phyloP scores from a whole-genome alignment of 2,797 vertebrate genomes.

The Lindbergichthys nudifrons region DNA sequence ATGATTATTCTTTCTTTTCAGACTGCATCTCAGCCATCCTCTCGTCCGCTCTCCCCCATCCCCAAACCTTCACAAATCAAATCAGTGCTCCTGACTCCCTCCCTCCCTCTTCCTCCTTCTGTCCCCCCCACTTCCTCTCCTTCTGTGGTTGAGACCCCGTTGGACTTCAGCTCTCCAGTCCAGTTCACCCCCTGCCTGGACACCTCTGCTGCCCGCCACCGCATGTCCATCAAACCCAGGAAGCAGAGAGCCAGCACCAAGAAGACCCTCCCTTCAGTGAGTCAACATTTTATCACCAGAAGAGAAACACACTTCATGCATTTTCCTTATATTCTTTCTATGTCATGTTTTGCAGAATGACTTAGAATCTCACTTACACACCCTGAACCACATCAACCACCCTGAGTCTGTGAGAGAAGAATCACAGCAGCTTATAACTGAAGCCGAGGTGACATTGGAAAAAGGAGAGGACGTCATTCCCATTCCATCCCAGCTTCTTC shows the following conservation, averaged over 20 bases:
- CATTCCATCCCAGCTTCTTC: constrained; percentile 13
- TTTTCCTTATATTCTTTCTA: background rate
- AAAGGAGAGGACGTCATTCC: constrained; percentile 3
- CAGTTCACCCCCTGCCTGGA: constrained; percentile 88
- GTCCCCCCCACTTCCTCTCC: constrained; percentile 46
- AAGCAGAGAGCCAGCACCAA: constrained; percentile 91
- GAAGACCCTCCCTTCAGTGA: constrained; percentile 84
- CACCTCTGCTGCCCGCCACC: constrained; percentile 95
- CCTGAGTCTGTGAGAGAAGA: constrained; percentile 80
- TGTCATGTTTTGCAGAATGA: constrained; percentile 75
- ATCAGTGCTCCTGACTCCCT: constrained; percentile 26
- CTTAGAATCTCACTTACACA: constrained; percentile 71
- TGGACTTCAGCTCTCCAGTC: constrained; percentile 88
- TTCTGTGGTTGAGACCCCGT: constrained; percentile 49
- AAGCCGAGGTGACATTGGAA: constrained; percentile 47
- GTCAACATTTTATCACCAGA: constrained; percentile 13
- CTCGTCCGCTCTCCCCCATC: constrained; percentile 76
- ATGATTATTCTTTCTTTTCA: constrained; percentile 52
- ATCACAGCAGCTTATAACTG: constrained; percentile 54
- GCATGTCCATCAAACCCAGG: constrained; percentile 93
- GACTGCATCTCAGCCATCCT: constrained; percentile 77
- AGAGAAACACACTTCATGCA: background rate
- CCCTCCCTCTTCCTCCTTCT: constrained; percentile 11
- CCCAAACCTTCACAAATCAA: constrained; percentile 52
- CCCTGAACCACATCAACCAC: constrained; percentile 79